Conservation (phyloP, 2,888 invertebrate genomes). For the Agriopis marginaria region DNA sequence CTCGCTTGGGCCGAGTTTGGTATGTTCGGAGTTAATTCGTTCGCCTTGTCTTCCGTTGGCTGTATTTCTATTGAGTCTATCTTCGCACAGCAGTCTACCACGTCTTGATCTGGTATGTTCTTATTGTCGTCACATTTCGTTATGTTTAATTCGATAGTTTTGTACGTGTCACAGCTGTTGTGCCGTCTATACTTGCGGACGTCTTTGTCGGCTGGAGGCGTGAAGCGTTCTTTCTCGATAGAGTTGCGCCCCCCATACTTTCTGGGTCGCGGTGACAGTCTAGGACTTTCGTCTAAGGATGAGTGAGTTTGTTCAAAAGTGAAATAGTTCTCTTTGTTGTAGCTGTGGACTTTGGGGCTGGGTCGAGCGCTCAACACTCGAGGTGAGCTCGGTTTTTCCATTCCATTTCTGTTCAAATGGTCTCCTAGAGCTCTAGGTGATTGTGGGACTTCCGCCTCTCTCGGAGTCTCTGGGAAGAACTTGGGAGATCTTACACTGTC, state of each 20-base stretch:
- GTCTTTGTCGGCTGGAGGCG: slow-evolving; percentile 78
- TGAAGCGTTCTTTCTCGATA: slow-evolving; percentile 75
- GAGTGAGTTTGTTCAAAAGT: slow-evolving; percentile 67
- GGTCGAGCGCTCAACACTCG: slow-evolving; percentile 68
- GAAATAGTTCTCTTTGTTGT: slow-evolving; percentile 81
- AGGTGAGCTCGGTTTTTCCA: slow-evolving; percentile 76
- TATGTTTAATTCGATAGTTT: slow-evolving; percentile 71
- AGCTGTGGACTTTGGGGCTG: slow-evolving; percentile 77
- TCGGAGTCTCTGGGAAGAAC: slow-evolving; percentile 78
- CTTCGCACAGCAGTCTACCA: slow-evolving; percentile 78
- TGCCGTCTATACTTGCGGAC: slow-evolving; percentile 74
- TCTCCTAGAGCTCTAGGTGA: slow-evolving; percentile 73
- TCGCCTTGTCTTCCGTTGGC: slow-evolving; percentile 60
- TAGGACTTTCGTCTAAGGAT: slow-evolving; percentile 61
- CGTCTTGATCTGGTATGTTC: slow-evolving; percentile 63
- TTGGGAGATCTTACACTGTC: slow-evolving; percentile 79
- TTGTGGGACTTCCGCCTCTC: slow-evolving; percentile 72
- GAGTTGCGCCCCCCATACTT: slow-evolving; percentile 79
- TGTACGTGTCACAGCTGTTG: slow-evolving; percentile 80
- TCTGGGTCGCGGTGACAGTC: slow-evolving; percentile 67
- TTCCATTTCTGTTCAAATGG: slow-evolving; percentile 72
- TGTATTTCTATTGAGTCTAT: slow-evolving; percentile 69
- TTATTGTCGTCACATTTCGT: slow-evolving; percentile 69
- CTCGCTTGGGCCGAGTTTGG: slow-evolving; percentile 74
- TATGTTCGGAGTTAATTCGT: slow-evolving; percentile 62